Percentiles rank a stretch among this genome's conserved stretches.
Evolutionary conservation across 1,140 invertebrate genomes (phyloP).

Genomic region (Zaprionus vittiger): DNA sequence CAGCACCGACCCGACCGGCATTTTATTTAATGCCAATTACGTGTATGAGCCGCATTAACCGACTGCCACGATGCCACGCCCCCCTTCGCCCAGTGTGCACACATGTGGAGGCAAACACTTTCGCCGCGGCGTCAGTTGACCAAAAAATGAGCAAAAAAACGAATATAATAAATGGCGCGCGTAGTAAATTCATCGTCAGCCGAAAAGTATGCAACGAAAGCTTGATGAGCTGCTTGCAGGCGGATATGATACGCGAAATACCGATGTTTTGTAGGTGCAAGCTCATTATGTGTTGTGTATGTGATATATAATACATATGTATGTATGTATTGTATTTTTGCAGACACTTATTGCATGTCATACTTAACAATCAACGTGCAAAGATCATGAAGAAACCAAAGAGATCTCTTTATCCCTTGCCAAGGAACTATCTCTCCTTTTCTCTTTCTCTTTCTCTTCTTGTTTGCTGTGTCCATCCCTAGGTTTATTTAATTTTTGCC

Average conservation of each 20-base stretch:
- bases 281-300: neutral
- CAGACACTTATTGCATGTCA: neutral
- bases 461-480: slow-evolving; percentile 6
- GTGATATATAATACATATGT: neutral
- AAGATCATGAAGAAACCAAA: too few relatives aligned
- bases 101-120: slow-evolving; percentile 54
- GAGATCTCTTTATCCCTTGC: too few relatives aligned
- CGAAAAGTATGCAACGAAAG: slow-evolving; percentile 65
- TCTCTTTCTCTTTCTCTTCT: neutral
- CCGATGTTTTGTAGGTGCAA: slow-evolving; percentile 3
- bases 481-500: slow-evolving; percentile 64
- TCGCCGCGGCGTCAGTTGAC: slow-evolving; percentile 51
- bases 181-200: slow-evolving; percentile 39
- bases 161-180: slow-evolving; percentile 17
- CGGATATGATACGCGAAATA: slow-evolving; percentile 4
- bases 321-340: neutral
- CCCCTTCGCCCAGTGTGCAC: neutral
- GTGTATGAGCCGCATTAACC: slow-evolving; percentile 81
- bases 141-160: slow-evolving; percentile 42
- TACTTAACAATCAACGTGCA: too few relatives aligned
- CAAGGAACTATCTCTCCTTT: neutral
- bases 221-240: neutral
- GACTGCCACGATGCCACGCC: slow-evolving; percentile 27
- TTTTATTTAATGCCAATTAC: slow-evolving; percentile 83
- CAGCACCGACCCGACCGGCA: slow-evolving; percentile 30